Percentiles rank a stretch among this genome's conserved stretches.
phyloP scores from a whole-genome alignment of 2,888 invertebrate genomes.

The Dasysyrphus tricinctus region DNA sequence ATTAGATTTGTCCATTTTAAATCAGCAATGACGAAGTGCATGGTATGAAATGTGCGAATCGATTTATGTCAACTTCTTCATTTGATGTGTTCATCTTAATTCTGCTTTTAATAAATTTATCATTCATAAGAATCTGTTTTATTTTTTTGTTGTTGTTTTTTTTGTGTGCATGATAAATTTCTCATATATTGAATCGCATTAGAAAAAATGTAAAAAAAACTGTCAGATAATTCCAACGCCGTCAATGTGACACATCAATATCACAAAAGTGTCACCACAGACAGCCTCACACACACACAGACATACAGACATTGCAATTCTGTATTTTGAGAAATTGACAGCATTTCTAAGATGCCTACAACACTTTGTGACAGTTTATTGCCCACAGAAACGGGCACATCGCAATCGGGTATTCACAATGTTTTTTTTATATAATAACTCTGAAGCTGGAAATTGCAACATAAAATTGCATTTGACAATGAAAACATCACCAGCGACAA shows the following conservation, averaged over 20 bases:
- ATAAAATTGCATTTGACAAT: slow-evolving; percentile 67
- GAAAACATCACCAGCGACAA: slow-evolving; percentile 47
- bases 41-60: neutral
- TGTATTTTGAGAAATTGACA: slow-evolving; percentile 36
- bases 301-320: neutral
- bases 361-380: slow-evolving; percentile 22
- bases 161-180: slow-evolving; percentile 1
- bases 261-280: neutral
- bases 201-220: neutral
- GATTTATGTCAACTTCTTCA: slow-evolving; percentile 13
- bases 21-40: neutral
- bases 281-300: neutral
- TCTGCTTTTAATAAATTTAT: neutral
- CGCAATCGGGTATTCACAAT: slow-evolving; percentile 7
- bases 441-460: slow-evolving; percentile 26
- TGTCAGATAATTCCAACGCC: neutral
- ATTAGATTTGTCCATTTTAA: neutral
- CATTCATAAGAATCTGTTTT: slow-evolving; percentile 2
- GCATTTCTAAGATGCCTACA: slow-evolving; percentile 19
- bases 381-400: slow-evolving; percentile 10
- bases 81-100: neutral
- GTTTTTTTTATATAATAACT: neutral
- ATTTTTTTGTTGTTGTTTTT: neutral
- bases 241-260: slow-evolving; percentile 23
- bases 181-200: neutral